Evolutionary conservation across 2,888 invertebrate genomes (phyloP).

Genomic region (Lepidocyrtinus sp.): DNA sequence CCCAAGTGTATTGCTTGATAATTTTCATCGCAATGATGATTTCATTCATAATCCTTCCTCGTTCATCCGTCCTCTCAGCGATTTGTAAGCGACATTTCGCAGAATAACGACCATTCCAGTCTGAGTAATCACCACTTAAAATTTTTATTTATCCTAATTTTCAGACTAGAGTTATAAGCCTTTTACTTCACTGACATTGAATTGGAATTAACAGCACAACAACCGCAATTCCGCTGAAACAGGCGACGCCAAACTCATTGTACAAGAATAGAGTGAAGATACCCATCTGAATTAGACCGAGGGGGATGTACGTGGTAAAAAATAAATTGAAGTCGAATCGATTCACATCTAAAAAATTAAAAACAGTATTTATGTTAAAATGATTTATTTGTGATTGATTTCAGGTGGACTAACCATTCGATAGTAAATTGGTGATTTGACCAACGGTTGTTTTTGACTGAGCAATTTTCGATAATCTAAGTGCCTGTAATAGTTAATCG

Average conservation of each 20-base stretch:
- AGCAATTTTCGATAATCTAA: slow-evolving; percentile 77
- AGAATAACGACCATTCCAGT: slow-evolving; percentile 73
- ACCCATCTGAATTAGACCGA: slow-evolving; percentile 87
- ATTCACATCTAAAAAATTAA: slow-evolving; percentile 34
- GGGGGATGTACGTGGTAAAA: slow-evolving; percentile 87
- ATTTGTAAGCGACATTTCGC: slow-evolving; percentile 78
- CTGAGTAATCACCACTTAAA: slow-evolving; percentile 59
- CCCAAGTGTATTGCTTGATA: slow-evolving; percentile 79
- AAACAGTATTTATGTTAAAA: slow-evolving; percentile 75
- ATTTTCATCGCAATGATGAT: slow-evolving; percentile 77
- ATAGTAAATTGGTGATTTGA: slow-evolving; percentile 93
- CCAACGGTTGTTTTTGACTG: slow-evolving; percentile 90
- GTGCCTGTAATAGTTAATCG: slow-evolving; percentile 30
- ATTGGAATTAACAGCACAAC: slow-evolving; percentile 86
- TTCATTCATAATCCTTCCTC: slow-evolving; percentile 76
- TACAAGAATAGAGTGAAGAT: slow-evolving; percentile 87
- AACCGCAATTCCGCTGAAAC: slow-evolving; percentile 84
- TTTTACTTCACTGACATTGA: slow-evolving; percentile 77
- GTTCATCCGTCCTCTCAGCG: slow-evolving; percentile 72
- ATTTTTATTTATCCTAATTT: not conserved
- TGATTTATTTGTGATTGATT: slow-evolving; percentile 93
- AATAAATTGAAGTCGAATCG: slow-evolving; percentile 47
- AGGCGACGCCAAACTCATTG: slow-evolving; percentile 80
- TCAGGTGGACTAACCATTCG: slow-evolving; percentile 89
- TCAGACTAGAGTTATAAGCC: not conserved